Evolutionary conservation across 2,888 invertebrate genomes (phyloP), one percentile per base, ranked within the genome.

Genomic region (Luffia ferchaultella): DNA sequence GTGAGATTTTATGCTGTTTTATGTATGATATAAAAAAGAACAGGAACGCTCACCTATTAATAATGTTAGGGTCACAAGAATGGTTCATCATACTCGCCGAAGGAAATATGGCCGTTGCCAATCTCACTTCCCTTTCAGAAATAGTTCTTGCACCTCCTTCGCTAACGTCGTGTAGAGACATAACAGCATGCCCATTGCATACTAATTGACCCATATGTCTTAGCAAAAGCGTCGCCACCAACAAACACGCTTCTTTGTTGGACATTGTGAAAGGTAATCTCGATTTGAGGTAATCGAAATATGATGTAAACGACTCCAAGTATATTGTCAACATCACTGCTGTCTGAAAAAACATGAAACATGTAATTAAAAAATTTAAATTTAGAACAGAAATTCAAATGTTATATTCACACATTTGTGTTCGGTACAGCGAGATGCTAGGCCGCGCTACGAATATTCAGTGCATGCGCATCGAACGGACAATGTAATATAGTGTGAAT

Each of bases 21-120:
- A 30, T 30, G 12, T 3, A 30, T 30, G 12, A 7, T 30, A 12
- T 7, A 3, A 12, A 30, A 30, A 3, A 30, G 12, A 30, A 30
- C 12, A 30, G 30, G 30, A 30, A 2, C 48, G 66, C 74, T 65
- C 69, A 92, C 90, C 88, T 89, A 60, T 89, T 89, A 49, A 89
- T 88, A 53, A 96, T 91, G 61, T 91, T 92, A 3, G 95, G 91
- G 56, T 92, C 89, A 68, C 97, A 97, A 0, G 95, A 92, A 76
- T 98, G 97, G 72, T 97, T 98, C 89, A 96, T 93, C 78, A 96
- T 89, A 61, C 95, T 93, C 0, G 93, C 89, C 1, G 93, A 90
- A 0, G 96, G 93, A 68, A 92, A 95, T 63, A 96, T 92, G 0
- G 91, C 95, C 1, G 94, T 91, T 0, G 93, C 95, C 46, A 86